Conservation (phyloP, 2,888 invertebrate species). For the Alcis repandata region DNA sequence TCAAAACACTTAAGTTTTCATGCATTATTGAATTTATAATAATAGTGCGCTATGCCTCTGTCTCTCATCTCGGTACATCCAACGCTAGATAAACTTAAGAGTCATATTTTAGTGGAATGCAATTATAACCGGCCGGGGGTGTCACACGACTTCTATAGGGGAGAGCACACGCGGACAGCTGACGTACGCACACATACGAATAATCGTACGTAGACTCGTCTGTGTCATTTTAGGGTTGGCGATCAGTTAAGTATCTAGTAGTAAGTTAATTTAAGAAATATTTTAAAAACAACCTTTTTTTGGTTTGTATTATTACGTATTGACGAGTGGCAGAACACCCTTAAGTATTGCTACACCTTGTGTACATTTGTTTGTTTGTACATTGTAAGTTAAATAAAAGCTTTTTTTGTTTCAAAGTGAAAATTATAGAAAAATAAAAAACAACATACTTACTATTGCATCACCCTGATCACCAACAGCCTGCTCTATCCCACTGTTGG, state of each 20-base stretch:
- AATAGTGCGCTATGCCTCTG: background rate
- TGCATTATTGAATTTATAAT: too few species aligned
- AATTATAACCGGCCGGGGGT: conserved; percentile 79
- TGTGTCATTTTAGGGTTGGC: conserved; percentile 66
- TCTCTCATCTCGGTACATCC: conserved; percentile 37
- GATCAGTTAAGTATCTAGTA: conserved; percentile 13
- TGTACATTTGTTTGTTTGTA: too few species aligned
- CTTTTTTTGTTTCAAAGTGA: too few species aligned
- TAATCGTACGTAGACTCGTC: conserved; percentile 56
- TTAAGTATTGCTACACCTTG: too few species aligned
- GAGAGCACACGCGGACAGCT: conserved; percentile 61
- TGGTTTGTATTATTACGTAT: background rate
- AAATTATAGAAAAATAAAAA: too few species aligned
- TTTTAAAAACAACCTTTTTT: too few species aligned
- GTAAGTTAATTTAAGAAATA: background rate
- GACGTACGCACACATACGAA: conserved; percentile 68
- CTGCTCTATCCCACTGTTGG: too few species aligned
- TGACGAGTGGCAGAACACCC: too few species aligned
- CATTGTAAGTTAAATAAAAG: too few species aligned
- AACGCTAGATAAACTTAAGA: conserved; percentile 68
- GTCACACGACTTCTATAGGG: conserved; percentile 66
- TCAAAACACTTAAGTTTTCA: too few species aligned
- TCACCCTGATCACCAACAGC: too few species aligned
- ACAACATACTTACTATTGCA: too few species aligned
- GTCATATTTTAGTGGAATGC: conserved; percentile 84